Percentiles rank a stretch among this genome's conserved stretches.
These are phyloP conservation scores for Mastomys natalensis DNA, from an alignment of 2,113 vertebrate genomes.

Conservation along the genomic window DNA sequence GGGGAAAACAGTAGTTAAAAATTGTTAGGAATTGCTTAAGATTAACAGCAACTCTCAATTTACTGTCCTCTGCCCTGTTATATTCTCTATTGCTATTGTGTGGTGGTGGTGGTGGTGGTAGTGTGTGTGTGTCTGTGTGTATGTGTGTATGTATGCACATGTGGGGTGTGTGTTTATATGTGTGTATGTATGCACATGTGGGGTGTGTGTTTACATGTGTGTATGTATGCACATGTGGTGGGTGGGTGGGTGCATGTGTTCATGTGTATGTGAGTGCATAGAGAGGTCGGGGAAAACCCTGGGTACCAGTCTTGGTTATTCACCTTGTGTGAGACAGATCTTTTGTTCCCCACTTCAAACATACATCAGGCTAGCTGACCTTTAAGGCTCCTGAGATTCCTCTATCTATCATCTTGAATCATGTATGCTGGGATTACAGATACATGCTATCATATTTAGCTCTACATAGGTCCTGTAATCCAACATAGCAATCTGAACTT, in stretches of 20 bases:
- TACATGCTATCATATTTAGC: not conserved
- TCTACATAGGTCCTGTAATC: not conserved
- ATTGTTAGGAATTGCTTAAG: not conserved
- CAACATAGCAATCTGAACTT: not conserved
- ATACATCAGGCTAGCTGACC: not conserved
- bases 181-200: not conserved
- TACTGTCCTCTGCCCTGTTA: not conserved
- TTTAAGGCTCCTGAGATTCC: not conserved
- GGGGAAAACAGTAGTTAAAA: not conserved
- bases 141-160: not conserved
- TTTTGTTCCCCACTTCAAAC: not conserved
- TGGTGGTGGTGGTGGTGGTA: not conserved
- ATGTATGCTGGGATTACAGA: not conserved
- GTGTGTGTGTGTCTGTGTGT: not conserved
- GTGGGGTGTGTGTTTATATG: not conserved
- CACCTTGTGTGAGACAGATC: not conserved
- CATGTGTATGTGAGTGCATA: accelerated
- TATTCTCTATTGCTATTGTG: not conserved
- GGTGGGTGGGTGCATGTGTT: not conserved
- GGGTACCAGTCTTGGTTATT: not conserved
- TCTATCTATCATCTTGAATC: not conserved
- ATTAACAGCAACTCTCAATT: not conserved
- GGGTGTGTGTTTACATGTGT: not conserved
- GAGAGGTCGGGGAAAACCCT: not conserved
- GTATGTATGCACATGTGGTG: too few species aligned